phyloP scores from a whole-genome alignment of 2,888 invertebrate genomes.

The Xestia c-nigrum region DNA sequence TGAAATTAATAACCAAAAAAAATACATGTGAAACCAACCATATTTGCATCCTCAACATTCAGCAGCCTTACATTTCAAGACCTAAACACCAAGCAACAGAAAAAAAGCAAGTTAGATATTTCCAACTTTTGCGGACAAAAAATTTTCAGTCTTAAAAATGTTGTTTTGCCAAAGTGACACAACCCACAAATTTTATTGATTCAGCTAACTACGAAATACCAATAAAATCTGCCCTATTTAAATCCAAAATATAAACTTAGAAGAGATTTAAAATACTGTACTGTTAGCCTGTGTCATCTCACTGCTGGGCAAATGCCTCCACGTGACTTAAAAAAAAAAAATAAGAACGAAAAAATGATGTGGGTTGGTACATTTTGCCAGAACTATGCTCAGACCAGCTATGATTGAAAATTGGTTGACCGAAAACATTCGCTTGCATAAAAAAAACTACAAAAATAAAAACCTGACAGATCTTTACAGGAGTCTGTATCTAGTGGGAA shows the following conservation, averaged over 20 bases:
- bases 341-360: neutral
- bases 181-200: neutral
- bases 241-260: neutral
- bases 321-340: too few species aligned
- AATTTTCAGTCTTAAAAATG: neutral
- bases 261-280: neutral
- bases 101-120: neutral
- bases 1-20: neutral
- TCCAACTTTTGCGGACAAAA: neutral
- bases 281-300: too few species aligned
- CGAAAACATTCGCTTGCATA: neutral
- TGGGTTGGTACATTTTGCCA: neutral
- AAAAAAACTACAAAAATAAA: neutral
- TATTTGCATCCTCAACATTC: constrained; percentile 4
- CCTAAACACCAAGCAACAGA: constrained; percentile 1
- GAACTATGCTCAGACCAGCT: neutral
- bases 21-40: neutral
- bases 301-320: too few species aligned
- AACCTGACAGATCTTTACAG: neutral
- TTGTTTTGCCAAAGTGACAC: neutral
- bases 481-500: neutral
- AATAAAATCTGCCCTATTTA: neutral
- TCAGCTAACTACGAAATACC: neutral
- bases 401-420: neutral
- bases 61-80: neutral